Conservation (phyloP, 2,888 invertebrate genomes). For the Euspilapteryx auroguttella region DNA sequence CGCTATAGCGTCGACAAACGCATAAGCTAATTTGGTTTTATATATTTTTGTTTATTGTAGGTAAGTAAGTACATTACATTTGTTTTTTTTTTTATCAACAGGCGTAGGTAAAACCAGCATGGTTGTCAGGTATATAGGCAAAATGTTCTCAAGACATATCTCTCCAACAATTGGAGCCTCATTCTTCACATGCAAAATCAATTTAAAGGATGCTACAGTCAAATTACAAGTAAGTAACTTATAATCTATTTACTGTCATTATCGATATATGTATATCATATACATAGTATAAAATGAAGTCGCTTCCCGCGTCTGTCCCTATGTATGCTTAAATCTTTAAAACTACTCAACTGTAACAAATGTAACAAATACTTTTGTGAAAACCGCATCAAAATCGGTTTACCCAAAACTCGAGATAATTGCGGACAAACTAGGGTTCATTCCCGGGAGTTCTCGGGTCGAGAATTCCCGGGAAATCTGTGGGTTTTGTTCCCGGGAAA, state of each 20-base stretch:
- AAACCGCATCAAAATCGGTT: too few species aligned
- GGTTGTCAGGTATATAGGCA: conserved; percentile 78
- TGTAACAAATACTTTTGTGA: too few species aligned
- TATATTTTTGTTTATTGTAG: too few species aligned
- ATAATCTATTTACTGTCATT: neutral
- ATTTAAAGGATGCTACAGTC: conserved; percentile 69
- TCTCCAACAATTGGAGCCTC: conserved; percentile 89
- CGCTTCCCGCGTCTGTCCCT: neutral
- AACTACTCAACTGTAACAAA: neutral
- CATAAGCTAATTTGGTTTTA: too few species aligned
- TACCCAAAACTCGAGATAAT: too few species aligned
- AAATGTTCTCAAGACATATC: conserved; percentile 72
- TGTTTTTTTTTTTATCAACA: too few species aligned
- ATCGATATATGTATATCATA: neutral
- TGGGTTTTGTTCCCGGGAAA: too few species aligned
- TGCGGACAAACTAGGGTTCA: too few species aligned
- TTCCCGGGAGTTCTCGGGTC: too few species aligned
- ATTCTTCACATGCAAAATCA: conserved; percentile 85
- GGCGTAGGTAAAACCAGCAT: conserved; percentile 92
- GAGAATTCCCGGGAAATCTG: too few species aligned
- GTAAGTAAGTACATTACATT: too few species aligned
- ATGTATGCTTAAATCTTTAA: neutral
- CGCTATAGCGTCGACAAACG: too few species aligned
- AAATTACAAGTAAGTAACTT: conserved; percentile 70
- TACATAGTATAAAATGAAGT: neutral